A percentile compares a stretch with the other conserved stretches of the same genome.
Evolutionary conservation across 2,888 invertebrate genomes (phyloP).

Genomic region (Helicoverpa assulta): DNA sequence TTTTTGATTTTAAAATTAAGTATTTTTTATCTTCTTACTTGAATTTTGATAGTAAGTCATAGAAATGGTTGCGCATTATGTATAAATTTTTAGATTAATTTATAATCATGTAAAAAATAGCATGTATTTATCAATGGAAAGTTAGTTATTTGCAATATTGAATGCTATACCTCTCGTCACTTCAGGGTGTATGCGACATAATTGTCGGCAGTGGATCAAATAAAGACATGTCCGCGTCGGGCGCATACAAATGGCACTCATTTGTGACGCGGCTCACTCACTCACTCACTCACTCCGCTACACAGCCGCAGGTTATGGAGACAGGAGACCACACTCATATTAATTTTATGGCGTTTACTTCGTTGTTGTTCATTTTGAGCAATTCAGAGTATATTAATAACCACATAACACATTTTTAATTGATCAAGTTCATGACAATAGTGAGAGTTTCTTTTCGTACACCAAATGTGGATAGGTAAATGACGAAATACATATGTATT

Average conservation of each 20-base stretch:
- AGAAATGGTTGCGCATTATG: neutral
- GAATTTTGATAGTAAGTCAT: neutral
- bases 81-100: too few relatives aligned
- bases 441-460: too few relatives aligned
- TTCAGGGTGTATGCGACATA: conserved; percentile 7
- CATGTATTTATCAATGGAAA: neutral
- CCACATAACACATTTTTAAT: too few relatives aligned
- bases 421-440: too few relatives aligned
- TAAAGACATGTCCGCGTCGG: conserved; percentile 20
- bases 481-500: too few relatives aligned
- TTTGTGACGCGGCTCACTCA: conserved; percentile 5
- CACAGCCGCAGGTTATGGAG: neutral
- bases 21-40: neutral
- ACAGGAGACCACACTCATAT: neutral
- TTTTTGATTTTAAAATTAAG: neutral
- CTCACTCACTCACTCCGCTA: neutral
- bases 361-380: too few relatives aligned
- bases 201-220: conserved; percentile 33
- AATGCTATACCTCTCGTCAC: neutral
- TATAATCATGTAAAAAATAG: neutral
- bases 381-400: neutral
- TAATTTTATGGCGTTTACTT: neutral
- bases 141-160: neutral
- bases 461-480: too few relatives aligned
- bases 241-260: conserved; percentile 41